phyloP scores from a whole-genome alignment of 2,113 vertebrate genomes.

The Oplegnathus fasciatus region DNA sequence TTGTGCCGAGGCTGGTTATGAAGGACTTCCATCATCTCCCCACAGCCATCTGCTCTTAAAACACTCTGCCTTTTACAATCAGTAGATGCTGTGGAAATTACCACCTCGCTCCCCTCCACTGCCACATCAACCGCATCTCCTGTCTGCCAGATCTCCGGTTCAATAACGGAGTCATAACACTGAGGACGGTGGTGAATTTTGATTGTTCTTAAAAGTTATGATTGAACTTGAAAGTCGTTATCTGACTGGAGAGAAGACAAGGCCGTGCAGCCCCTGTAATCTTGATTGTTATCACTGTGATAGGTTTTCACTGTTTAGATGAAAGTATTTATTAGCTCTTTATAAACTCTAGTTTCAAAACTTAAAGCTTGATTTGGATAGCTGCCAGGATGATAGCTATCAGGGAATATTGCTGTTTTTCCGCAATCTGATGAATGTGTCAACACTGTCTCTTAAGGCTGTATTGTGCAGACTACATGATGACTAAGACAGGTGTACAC shows the following conservation, averaged over 20 bases:
- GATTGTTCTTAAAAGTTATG: constrained; percentile 52
- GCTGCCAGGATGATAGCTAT: constrained; percentile 30
- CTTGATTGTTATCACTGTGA: constrained; percentile 44
- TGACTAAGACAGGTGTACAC: constrained; percentile 43
- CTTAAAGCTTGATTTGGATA: constrained; percentile 36
- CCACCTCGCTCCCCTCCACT: constrained; percentile 40
- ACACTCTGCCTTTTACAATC: constrained; percentile 63
- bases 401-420: constrained; percentile 47
- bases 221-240: constrained; percentile 62
- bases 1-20: constrained; percentile 35
- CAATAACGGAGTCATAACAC: constrained; percentile 52
- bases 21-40: constrained; percentile 63
- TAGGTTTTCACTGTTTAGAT: constrained; percentile 39
- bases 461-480: constrained; percentile 35
- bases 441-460: constrained; percentile 41
- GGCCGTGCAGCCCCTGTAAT: constrained; percentile 1
- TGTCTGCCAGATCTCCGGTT: constrained; percentile 48
- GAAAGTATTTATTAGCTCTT: constrained; percentile 45
- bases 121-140: constrained; percentile 45
- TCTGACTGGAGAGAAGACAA: constrained; percentile 20
- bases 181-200: constrained; percentile 34
- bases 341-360: constrained; percentile 15
- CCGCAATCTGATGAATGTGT: constrained; percentile 51
- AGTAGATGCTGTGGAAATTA: constrained; percentile 71
- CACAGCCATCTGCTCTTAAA: constrained; percentile 69